These are phyloP conservation scores for Peribatodes rhomboidaria DNA, from an alignment of 2,888 invertebrate species.

Conservation along the genomic window DNA sequence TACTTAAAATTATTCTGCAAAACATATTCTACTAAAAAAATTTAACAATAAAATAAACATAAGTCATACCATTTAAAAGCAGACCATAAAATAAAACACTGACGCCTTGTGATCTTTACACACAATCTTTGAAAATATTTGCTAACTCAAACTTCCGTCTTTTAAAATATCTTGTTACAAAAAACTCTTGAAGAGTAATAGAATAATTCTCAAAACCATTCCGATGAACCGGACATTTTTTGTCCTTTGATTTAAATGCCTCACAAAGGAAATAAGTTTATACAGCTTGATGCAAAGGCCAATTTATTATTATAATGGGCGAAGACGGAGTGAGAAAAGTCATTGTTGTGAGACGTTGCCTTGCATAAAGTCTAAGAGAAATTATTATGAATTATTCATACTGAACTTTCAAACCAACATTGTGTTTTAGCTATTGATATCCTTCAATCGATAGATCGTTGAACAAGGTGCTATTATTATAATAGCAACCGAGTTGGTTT, in stretches of 20 bases:
- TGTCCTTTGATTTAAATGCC: neutral
- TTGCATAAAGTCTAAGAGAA: constrained; percentile 29
- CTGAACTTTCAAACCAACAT: constrained; percentile 1
- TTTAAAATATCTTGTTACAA: neutral
- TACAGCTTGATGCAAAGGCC: neutral
- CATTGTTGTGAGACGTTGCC: constrained; percentile 14
- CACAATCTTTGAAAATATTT: neutral
- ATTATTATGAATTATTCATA: constrained; percentile 22
- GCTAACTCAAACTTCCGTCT: neutral
- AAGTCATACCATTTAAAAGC: too few relatives aligned
- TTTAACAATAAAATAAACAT: too few relatives aligned
- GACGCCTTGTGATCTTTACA: too few relatives aligned
- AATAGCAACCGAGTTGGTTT: too few relatives aligned
- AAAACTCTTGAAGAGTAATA: neutral
- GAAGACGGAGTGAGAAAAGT: constrained; percentile 6
- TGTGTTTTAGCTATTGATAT: neutral
- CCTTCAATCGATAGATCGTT: neutral
- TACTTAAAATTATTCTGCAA: too few relatives aligned
- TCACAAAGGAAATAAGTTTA: neutral
- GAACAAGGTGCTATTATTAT: neutral
- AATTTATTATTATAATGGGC: constrained; percentile 9
- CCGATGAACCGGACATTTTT: neutral
- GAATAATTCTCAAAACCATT: neutral
- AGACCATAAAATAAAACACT: too few relatives aligned
- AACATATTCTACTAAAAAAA: too few relatives aligned